These are phyloP conservation scores for Heteromormyrus szaboi DNA, from an alignment of 2,797 vertebrate genomes.

Conservation along the genomic window DNA sequence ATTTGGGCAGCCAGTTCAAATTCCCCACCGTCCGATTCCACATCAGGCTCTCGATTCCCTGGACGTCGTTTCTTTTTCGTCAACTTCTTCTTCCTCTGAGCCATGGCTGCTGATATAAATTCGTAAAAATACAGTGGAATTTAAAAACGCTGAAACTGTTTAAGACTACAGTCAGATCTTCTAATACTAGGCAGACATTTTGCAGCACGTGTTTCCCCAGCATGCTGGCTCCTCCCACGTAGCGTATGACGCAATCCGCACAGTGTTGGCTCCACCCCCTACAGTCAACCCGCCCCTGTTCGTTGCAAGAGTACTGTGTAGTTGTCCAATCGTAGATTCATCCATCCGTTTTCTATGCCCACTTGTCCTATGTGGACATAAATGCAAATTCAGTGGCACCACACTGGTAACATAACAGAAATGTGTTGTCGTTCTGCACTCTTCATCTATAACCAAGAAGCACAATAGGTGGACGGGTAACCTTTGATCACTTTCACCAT, in stretches of 20 bases:
- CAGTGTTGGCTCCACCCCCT: not conserved
- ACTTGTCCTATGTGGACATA: not conserved
- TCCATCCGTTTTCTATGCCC: not conserved
- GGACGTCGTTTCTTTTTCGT: conserved; percentile 58
- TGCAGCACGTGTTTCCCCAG: conserved; percentile 51
- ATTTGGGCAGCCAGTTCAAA: conserved; percentile 59
- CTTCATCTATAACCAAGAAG: not conserved
- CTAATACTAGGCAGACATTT: conserved; percentile 38
- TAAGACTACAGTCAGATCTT: conserved; percentile 24
- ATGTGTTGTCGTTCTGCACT: not conserved
- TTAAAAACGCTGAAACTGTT: not conserved
- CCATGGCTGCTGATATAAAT: conserved; percentile 50
- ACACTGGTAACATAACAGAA: not conserved
- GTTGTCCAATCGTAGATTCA: not conserved
- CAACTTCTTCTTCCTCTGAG: conserved; percentile 65
- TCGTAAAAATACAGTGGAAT: not conserved
- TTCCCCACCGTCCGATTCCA: conserved; percentile 62
- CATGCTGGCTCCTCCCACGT: not conserved
- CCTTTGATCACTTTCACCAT: not conserved
- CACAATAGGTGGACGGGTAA: not conserved
- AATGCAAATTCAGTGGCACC: not conserved
- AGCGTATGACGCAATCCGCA: not conserved
- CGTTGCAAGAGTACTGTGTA: not conserved
- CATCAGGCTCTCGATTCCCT: conserved; percentile 42
- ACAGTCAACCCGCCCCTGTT: not conserved